These are phyloP conservation scores for Brachionus plicatilis DNA, from an alignment of 1,140 invertebrate genomes.

Conservation along the genomic window DNA sequence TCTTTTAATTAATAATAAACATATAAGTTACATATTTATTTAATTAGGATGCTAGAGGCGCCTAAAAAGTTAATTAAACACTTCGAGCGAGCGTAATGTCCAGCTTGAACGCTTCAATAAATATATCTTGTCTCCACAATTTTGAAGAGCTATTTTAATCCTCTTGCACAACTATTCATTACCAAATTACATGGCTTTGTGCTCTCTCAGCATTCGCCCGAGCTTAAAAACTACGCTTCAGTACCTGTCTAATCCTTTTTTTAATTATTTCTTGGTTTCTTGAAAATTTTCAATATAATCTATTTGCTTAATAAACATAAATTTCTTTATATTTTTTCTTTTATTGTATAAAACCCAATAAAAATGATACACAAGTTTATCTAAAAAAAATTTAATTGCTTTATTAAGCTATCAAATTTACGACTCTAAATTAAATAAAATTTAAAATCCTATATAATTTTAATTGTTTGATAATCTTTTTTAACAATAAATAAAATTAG, in stretches of 20 bases:
- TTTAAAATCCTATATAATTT: too few relatives aligned
- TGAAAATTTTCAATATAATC: background rate
- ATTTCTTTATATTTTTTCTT: too few relatives aligned
- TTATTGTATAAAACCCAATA: too few relatives aligned
- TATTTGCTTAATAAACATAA: background rate
- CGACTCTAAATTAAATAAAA: too few relatives aligned
- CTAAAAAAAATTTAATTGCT: too few relatives aligned
- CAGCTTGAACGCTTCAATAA: background rate
- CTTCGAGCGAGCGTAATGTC: background rate
- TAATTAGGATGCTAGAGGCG: background rate
- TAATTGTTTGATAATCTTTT: too few relatives aligned
- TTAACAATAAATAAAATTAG: too few relatives aligned
- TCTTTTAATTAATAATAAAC: background rate
- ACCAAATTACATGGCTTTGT: background rate
- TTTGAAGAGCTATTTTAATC: background rate
- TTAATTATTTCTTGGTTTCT: background rate
- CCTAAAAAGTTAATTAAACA: background rate
- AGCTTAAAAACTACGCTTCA: background rate
- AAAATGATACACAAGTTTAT: too few relatives aligned
- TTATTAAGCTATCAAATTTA: too few relatives aligned
- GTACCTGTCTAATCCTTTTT: background rate
- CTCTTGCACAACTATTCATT: background rate
- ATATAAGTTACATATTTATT: conserved; percentile 3
- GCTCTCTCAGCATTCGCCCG: background rate
- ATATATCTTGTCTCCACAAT: background rate